phyloP scores from a whole-genome alignment of 2,113 vertebrate species.

The Coptodon bakossiorum region DNA sequence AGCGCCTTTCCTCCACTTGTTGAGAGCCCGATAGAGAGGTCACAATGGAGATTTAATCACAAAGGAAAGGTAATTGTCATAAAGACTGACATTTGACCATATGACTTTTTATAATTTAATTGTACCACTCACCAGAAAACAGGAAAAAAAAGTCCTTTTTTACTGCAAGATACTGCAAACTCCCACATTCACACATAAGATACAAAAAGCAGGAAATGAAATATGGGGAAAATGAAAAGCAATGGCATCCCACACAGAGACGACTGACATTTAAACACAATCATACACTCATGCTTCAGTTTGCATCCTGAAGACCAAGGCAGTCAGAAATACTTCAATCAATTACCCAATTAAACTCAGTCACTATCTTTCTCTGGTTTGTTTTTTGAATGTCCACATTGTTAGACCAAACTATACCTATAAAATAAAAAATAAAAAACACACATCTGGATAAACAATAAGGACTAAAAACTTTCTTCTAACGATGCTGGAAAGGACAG shows the following conservation, averaged over 20 bases:
- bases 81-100: constrained; percentile 19
- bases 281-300: neutral
- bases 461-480: neutral
- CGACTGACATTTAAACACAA: constrained; percentile 14
- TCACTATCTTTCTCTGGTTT: neutral
- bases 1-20: neutral
- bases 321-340: neutral
- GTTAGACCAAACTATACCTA: neutral
- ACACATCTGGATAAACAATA: neutral
- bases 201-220: neutral
- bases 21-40: neutral
- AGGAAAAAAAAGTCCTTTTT: neutral
- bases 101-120: neutral
- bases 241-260: neutral
- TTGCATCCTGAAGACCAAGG: neutral
- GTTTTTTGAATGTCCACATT: neutral
- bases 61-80: neutral
- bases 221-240: neutral
- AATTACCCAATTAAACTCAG: neutral
- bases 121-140: neutral
- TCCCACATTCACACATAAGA: neutral
- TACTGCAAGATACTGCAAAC: neutral
- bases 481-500: neutral
- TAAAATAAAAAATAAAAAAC: neutral
- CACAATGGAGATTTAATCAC: neutral